These are phyloP conservation scores for Euphydryas editha DNA, from an alignment of 2,888 invertebrate species.

Conservation along the genomic window DNA sequence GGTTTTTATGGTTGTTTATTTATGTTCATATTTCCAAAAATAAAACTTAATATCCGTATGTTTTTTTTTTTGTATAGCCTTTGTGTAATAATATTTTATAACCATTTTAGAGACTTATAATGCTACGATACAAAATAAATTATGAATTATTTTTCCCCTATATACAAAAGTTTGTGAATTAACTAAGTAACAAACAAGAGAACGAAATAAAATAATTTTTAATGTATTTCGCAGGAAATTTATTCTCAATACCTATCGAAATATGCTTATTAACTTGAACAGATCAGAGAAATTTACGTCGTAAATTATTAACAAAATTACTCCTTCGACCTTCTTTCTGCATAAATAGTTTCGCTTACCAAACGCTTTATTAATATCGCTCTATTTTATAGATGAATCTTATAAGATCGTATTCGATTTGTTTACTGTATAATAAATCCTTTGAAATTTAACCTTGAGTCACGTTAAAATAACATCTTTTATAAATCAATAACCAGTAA, in stretches of 20 bases:
- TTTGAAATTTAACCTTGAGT: conserved; percentile 40
- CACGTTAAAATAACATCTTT: conserved; percentile 28
- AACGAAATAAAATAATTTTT: background rate
- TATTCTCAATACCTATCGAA: conserved; percentile 18
- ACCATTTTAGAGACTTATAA: no score
- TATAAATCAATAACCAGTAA: conserved; percentile 43
- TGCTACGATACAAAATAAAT: no score
- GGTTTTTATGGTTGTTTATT: no score
- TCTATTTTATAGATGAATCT: background rate
- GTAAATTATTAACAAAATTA: conserved; percentile 26
- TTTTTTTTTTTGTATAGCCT: no score
- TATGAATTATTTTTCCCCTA: no score
- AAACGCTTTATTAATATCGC: conserved; percentile 17
- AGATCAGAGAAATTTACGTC: conserved; percentile 12
- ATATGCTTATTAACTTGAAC: conserved; percentile 20
- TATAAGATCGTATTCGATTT: background rate
- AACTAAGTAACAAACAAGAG: background rate
- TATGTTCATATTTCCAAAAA: no score
- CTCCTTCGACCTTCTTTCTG: conserved; percentile 15
- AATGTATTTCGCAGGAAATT: conserved; percentile 15
- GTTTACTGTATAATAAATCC: background rate
- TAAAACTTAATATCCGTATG: no score
- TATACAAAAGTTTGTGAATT: no score
- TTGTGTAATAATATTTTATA: no score
- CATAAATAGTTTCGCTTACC: conserved; percentile 16